Evolutionary conservation across 2,113 vertebrate genomes (phyloP).

Genomic region (Aix galericulata): DNA sequence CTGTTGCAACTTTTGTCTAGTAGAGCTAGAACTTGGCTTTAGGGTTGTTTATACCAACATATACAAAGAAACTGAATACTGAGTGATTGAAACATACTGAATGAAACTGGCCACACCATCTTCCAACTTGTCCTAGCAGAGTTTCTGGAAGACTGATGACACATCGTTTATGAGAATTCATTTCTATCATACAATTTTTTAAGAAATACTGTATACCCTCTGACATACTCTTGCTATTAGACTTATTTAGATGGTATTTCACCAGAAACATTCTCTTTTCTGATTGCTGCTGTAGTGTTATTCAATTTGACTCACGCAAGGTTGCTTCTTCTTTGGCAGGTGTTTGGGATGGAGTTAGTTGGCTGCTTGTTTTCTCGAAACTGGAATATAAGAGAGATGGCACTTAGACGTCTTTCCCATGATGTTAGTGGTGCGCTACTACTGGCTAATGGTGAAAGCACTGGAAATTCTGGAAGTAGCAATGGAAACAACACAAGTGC

Average conservation of each 20-base stretch:
- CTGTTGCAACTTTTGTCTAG: not conserved
- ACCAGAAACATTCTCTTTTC: not conserved
- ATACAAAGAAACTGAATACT: not conserved
- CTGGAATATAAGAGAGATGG: constrained; percentile 94
- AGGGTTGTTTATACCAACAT: not conserved
- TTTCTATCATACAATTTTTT: not conserved
- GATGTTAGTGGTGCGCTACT: constrained; percentile 90
- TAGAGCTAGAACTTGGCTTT: not conserved
- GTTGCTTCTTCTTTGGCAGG: constrained; percentile 66
- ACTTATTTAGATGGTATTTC: not conserved
- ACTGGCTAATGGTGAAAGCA: constrained; percentile 89
- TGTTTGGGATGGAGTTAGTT: constrained; percentile 90
- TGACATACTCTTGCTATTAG: not conserved
- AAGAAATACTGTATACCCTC: not conserved
- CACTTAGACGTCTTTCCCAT: constrained; percentile 87
- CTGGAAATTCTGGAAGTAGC: constrained; percentile 78
- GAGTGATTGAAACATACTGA: not conserved
- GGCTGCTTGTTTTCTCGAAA: constrained; percentile 93
- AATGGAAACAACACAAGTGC: constrained; percentile 59
- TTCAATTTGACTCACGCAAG: not conserved
- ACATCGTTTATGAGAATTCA: not conserved
- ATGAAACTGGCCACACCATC: not conserved
- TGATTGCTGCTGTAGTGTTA: not conserved
- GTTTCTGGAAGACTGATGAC: not conserved
- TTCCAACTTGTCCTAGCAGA: not conserved